Evolutionary conservation across 2,888 invertebrate species (phyloP).

Genomic region (Coelogynopora nodosa): DNA sequence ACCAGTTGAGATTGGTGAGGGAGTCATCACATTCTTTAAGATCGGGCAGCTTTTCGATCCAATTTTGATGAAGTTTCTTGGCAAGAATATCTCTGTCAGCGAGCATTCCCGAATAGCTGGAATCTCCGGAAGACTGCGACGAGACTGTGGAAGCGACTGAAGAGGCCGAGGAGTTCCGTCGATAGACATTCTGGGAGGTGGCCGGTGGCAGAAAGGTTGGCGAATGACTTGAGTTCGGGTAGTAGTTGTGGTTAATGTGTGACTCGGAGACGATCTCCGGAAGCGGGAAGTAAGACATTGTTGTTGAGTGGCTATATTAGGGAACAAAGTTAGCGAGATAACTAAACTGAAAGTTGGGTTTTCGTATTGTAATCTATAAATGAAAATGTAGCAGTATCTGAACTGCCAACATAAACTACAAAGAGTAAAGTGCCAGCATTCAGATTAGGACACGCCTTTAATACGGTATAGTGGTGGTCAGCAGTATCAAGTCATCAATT

Average conservation of each 20-base stretch:
- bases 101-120: neutral
- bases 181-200: neutral
- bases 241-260: neutral
- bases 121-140: neutral
- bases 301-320: neutral
- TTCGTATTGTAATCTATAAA: neutral
- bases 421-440: neutral
- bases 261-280: neutral
- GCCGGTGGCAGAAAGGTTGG: slow-evolving; percentile 24
- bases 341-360: neutral
- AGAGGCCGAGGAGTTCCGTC: neutral
- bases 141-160: slow-evolving; percentile 15
- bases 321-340: neutral
- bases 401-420: neutral
- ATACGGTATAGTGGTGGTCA: neutral
- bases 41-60: slow-evolving; percentile 15
- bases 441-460: neutral
- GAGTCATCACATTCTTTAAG: slow-evolving; percentile 39
- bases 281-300: neutral
- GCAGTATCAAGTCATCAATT: neutral
- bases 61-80: slow-evolving; percentile 38
- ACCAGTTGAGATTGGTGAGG: slow-evolving; percentile 39
- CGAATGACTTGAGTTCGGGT: neutral
- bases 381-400: neutral
- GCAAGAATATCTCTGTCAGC: slow-evolving; percentile 5